Evolutionary conservation across 1,140 invertebrate species (phyloP).

Genomic region (Zaprionus capensis): DNA sequence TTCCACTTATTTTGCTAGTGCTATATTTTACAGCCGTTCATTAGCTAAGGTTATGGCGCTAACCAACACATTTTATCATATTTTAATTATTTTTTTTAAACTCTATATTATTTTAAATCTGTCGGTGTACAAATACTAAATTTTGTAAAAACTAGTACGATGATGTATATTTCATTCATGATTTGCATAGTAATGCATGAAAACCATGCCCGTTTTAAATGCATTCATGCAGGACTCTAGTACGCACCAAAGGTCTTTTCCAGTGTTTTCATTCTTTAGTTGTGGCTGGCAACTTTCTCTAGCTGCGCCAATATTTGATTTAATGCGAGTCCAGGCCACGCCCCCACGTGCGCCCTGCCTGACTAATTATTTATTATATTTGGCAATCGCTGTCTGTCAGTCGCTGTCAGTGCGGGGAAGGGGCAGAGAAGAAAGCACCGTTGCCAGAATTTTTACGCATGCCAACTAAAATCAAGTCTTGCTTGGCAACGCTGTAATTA

Average conservation of each 20-base stretch:
- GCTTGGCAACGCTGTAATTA: slow-evolving; percentile 60
- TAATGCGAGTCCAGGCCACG: slow-evolving; percentile 65
- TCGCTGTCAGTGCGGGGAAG: slow-evolving; percentile 62
- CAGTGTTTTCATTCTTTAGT: slow-evolving; percentile 24
- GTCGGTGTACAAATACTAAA: too few relatives aligned
- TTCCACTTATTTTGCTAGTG: too few relatives aligned
- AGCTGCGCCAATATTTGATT: slow-evolving; percentile 73
- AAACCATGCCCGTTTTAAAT: background rate
- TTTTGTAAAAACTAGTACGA: too few relatives aligned
- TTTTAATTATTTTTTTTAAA: too few relatives aligned
- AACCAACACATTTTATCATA: too few relatives aligned
- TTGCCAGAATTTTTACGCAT: slow-evolving; percentile 78
- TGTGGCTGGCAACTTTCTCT: slow-evolving; percentile 72
- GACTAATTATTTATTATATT: slow-evolving; percentile 83
- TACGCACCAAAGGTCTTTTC: background rate
- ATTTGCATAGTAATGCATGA: too few relatives aligned
- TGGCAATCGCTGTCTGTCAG: slow-evolving; percentile 83
- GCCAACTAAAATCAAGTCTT: slow-evolving; percentile 50
- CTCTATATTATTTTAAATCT: too few relatives aligned
- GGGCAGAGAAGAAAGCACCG: slow-evolving; percentile 43
- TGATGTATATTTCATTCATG: too few relatives aligned
- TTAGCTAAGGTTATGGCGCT: too few relatives aligned
- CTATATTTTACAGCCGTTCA: too few relatives aligned
- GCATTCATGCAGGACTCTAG: background rate
- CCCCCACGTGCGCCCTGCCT: slow-evolving; percentile 50